Conservation (phyloP, 1,140 invertebrate genomes). For the Drosophila novamexicana region DNA sequence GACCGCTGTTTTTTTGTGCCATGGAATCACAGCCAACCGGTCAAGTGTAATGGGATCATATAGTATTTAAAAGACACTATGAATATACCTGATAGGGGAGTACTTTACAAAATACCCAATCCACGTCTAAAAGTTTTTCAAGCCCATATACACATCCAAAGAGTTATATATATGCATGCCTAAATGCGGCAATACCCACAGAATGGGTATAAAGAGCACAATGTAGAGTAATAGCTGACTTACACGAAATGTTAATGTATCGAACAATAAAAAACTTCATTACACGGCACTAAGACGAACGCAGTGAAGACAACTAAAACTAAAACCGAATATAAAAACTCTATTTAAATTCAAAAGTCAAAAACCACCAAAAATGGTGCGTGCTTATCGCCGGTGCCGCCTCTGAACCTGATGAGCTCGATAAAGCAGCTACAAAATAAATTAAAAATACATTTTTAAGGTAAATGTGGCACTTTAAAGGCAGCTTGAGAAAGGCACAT, state of each 20-base stretch:
- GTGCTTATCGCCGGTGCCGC: slow-evolving; percentile 66
- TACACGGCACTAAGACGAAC: slow-evolving; percentile 57
- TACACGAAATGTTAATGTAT: slow-evolving; percentile 41
- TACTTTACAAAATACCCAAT: background rate
- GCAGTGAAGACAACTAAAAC: slow-evolving; percentile 50
- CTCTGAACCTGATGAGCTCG: slow-evolving; percentile 63
- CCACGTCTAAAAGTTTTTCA: background rate
- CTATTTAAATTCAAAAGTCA: slow-evolving; percentile 67
- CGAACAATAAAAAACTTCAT: slow-evolving; percentile 64
- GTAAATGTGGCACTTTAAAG: slow-evolving; percentile 77
- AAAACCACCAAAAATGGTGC: slow-evolving; percentile 53
- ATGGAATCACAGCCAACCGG: slow-evolving; percentile 17
- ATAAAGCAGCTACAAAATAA: slow-evolving; percentile 74
- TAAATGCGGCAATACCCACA: background rate
- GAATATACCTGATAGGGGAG: background rate
- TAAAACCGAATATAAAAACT: slow-evolving; percentile 66
- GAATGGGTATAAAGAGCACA: slow-evolving; percentile 2
- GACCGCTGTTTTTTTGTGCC: slow-evolving; percentile 34
- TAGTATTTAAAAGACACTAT: slow-evolving; percentile 12
- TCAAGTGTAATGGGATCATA: slow-evolving; percentile 17
- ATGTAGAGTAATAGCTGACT: slow-evolving; percentile 25
- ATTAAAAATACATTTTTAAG: slow-evolving; percentile 82
- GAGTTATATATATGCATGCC: background rate
- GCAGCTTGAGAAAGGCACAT: slow-evolving; percentile 65
- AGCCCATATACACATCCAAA: background rate